A percentile compares a stretch with the other conserved stretches of the same genome.
These are phyloP conservation scores for Antheraea mylitta DNA, from an alignment of 1,140 invertebrate genomes.

Conservation along the genomic window DNA sequence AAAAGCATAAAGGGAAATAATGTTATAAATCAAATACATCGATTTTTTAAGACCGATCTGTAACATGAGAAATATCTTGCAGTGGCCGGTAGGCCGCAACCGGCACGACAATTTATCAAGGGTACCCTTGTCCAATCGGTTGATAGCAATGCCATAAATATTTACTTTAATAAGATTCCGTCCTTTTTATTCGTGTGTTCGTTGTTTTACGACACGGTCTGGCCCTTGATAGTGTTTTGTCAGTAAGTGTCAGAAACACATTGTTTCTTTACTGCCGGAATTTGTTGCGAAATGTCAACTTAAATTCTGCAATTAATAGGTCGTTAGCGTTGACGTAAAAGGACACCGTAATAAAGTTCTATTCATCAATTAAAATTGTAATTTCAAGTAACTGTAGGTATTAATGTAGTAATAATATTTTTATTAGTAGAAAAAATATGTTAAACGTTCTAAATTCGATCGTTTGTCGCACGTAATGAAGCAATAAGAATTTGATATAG, in stretches of 20 bases:
- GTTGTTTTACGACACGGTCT: constrained; percentile 71
- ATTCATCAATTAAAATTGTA: background rate
- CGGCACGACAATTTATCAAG: constrained; percentile 67
- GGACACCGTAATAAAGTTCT: background rate
- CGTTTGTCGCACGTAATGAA: constrained; percentile 25
- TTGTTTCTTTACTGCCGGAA: constrained; percentile 54
- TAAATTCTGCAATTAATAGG: constrained; percentile 29
- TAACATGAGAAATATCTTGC: constrained; percentile 57
- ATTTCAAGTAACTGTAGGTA: background rate
- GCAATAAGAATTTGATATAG: constrained; percentile 30
- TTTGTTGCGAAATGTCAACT: constrained; percentile 36
- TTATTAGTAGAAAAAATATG: constrained; percentile 11
- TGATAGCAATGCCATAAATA: constrained; percentile 78
- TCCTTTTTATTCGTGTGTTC: constrained; percentile 67
- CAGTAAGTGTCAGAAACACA: constrained; percentile 42
- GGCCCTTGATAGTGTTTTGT: constrained; percentile 48
- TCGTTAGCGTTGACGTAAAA: constrained; percentile 12
- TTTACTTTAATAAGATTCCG: constrained; percentile 78
- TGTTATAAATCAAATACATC: constrained; percentile 59
- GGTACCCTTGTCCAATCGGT: constrained; percentile 71
- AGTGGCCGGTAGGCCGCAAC: constrained; percentile 54
- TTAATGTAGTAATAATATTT: background rate
- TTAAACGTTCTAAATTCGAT: constrained; percentile 21
- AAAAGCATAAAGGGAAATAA: constrained; percentile 54
- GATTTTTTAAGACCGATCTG: constrained; percentile 52